Conservation (phyloP, 2,888 invertebrate genomes). For the Macropis europaea region DNA sequence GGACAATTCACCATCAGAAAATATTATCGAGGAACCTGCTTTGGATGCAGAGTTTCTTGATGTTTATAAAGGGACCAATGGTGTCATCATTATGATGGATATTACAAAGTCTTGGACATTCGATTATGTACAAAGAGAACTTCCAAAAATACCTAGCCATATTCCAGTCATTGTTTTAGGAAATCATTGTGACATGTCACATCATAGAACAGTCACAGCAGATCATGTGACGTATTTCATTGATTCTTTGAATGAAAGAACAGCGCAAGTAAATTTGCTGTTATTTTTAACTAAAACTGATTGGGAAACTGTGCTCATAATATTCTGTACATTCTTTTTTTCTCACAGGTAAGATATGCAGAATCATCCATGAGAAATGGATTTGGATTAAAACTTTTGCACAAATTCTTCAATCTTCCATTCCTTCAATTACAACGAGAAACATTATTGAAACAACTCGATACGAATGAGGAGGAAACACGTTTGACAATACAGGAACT, state of each 20-base stretch:
- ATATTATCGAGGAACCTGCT: slow-evolving; percentile 86
- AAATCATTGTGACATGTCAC: slow-evolving; percentile 98
- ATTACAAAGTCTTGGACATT: slow-evolving; percentile 98
- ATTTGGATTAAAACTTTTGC: slow-evolving; percentile 94
- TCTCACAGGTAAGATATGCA: slow-evolving; percentile 89
- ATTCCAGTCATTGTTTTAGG: slow-evolving; percentile 93
- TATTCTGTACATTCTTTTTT: slow-evolving; percentile 14
- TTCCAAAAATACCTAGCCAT: slow-evolving; percentile 89
- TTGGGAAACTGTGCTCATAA: background rate
- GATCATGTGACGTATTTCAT: slow-evolving; percentile 87
- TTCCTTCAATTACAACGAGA: slow-evolving; percentile 94
- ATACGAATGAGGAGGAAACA: slow-evolving; percentile 91
- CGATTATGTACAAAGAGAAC: slow-evolving; percentile 94
- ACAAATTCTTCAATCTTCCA: slow-evolving; percentile 97
- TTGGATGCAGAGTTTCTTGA: slow-evolving; percentile 97
- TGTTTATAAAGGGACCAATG: slow-evolving; percentile 97
- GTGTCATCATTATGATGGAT: slow-evolving; percentile 96
- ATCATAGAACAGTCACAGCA: slow-evolving; percentile 91
- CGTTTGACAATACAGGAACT: slow-evolving; percentile 88
- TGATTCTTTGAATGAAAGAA: slow-evolving; percentile 82
- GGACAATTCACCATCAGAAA: slow-evolving; percentile 84
- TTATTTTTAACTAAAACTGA: background rate
- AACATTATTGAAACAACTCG: slow-evolving; percentile 90
- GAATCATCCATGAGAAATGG: slow-evolving; percentile 98
- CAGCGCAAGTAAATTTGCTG: slow-evolving; percentile 79